Base-by-base conservation (phyloP, 2,113 vertebrate species). In the Vombatus ursinus region DNA sequence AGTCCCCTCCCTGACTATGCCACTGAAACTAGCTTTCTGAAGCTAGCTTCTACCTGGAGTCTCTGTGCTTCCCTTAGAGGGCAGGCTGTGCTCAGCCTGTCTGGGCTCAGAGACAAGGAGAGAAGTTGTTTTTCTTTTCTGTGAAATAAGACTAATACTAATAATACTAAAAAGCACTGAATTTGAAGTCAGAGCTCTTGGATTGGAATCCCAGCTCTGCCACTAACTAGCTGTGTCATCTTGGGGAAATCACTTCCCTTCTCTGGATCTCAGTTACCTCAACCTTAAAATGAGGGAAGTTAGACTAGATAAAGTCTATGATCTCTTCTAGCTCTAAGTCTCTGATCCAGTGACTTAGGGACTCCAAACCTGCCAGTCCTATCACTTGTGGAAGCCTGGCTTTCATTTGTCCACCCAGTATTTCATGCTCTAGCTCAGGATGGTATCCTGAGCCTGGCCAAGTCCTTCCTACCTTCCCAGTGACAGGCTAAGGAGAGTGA, bases 11-110 rank as follows among this genome's bases (percentile, higher is more conserved):
- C 25, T 47, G 90, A 77, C 0, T 68, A 19, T 25, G 9, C 4
- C 90, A 95, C 53, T 92, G 84, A 97, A 96, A 97, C 52, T 52
- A 52, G 52, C 97, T 96, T 92, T 93, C 47, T 44, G 50, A 77
- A 31, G 44, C 49, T 10, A 44, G 11, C 1, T 94, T 61, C 52
- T 24, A 24, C 92, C 9, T 52, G 48, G 93, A 51, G 23, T 44
- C 10, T 89, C 91, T 53, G n/a, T 25, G 14, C 52, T 91, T 84
- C 8, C n/a, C 92, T n/a, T 49, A 96, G 61, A 52, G 50, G 0
- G 57, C 5, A 28, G 11, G 77, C 48, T 91, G 25, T 90, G 5
- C n/a, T 93, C 89, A 96, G 52, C 47, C 51, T 96, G 94, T 92
- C 28, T 68, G 31, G 57, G 3, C 28, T 68, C 12, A 68, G 31